phyloP scores from a whole-genome alignment of 92 coral and sea anemone species.

The Galaxea fascicularis region DNA sequence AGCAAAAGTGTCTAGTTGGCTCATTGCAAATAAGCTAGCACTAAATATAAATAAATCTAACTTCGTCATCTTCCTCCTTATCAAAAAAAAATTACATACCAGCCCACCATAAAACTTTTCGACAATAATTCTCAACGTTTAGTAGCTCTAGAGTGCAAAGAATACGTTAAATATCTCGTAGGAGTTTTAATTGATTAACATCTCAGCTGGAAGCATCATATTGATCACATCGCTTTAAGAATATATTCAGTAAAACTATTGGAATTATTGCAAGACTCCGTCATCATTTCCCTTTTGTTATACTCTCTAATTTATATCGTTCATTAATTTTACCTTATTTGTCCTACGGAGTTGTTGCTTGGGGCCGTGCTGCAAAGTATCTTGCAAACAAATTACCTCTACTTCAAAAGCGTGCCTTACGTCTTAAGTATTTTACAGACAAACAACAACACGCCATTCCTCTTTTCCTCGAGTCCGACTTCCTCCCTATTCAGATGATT shows the following conservation, averaged over 20 bases:
- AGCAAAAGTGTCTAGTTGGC: conserved; percentile 48
- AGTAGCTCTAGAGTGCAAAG: conserved; percentile 29
- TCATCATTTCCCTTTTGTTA: conserved; percentile 17
- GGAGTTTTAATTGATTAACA: conserved; percentile 43
- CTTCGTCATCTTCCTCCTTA: conserved; percentile 53
- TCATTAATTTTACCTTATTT: background rate
- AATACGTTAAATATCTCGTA: conserved; percentile 53
- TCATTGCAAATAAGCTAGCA: conserved; percentile 59
- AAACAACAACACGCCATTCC: too few species aligned
- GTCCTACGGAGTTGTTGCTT: background rate
- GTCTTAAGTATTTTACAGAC: too few species aligned
- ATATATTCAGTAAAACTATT: conserved; percentile 55
- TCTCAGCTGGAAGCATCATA: conserved; percentile 55
- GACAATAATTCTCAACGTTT: conserved; percentile 27
- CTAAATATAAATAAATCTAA: conserved; percentile 57
- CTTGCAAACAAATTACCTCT: too few species aligned
- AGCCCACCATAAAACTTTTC: conserved; percentile 28
- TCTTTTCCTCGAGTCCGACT: too few species aligned
- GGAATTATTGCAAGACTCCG: conserved; percentile 60
- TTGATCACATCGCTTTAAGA: conserved; percentile 43
- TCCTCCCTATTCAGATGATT: too few species aligned
- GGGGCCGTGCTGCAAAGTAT: too few species aligned
- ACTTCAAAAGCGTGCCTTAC: too few species aligned
- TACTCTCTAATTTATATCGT: conserved; percentile 4
- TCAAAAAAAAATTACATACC: conserved; percentile 48